Base-by-base conservation (phyloP, 2,113 vertebrate species). In the Aegypius monachus region DNA sequence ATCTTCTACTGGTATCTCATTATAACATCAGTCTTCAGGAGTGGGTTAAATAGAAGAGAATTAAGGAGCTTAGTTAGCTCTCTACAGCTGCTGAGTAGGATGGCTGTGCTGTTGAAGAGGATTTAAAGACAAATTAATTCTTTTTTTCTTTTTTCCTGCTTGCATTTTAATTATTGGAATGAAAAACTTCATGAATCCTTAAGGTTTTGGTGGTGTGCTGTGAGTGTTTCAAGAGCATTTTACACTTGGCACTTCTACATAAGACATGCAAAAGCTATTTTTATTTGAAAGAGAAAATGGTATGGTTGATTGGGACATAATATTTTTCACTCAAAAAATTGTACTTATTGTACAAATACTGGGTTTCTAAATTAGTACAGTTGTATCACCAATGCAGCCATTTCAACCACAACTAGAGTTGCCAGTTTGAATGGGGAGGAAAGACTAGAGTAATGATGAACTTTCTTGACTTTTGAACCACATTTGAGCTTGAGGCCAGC, bases 41-140 rank as follows among this genome's bases (percentile, higher is more conserved):
- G 59, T 90, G 53, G 70, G 79, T 96, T 97, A 91, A 96, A 90
- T 81, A 86, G 68, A 72, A 94, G 42, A 45, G 82, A 95, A 87
- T 95, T 81, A 90, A 97, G 43, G 80, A 86, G 81, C 53, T 91
- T 95, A 81, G 73, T 81, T 93, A 84, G 29, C 79, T 96, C 45
- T 93, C 36, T 58, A 16, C 59, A 75, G 43, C 36, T 91, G n/a
- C 75, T 78, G 68, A 95, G 53, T 81, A 83, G 52, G 70, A 78
- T 89, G 55, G n/a, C 53, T 83, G n/a, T 91, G 86, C 75, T 95
- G 31, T 90, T 83, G 48, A 90, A 93, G 95, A 42, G 67, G 80
- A 92, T 95, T 97, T 95, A 78, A 93, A 90, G 45, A 75, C 56
- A 81, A 72, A 72, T 90, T 91, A 58, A 16, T 67, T 84, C 26